Evolutionary conservation across 2,797 vertebrate species (phyloP).

Genomic region (Spondyliosoma cantharus): DNA sequence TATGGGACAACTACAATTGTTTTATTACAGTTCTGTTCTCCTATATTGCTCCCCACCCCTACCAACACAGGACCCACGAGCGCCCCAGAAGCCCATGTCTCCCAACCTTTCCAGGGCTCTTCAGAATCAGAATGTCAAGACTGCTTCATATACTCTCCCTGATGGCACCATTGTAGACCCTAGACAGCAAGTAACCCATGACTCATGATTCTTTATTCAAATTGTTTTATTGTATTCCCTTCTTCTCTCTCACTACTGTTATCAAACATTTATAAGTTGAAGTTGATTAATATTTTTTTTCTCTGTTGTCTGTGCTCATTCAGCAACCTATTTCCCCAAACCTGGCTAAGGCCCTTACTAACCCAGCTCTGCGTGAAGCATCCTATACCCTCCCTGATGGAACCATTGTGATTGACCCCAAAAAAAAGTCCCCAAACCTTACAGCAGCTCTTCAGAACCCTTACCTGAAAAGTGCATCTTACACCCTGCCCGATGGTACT

Average conservation of each 20-base stretch:
- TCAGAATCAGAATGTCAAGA: constrained; percentile 77
- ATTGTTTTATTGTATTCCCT: not conserved
- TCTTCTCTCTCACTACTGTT: not conserved
- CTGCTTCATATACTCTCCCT: constrained; percentile 82
- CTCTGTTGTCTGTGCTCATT: constrained; percentile 34
- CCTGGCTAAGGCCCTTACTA: constrained; percentile 78
- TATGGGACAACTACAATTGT: not conserved
- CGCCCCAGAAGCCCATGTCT: constrained; percentile 71
- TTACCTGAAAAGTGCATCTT: constrained; percentile 79
- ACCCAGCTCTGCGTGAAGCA: constrained; percentile 77
- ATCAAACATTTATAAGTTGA: not conserved
- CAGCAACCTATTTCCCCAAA: constrained; percentile 81
- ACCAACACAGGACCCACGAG: constrained; percentile 70
- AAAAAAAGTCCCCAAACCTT: constrained; percentile 78
- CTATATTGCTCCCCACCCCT: not conserved
- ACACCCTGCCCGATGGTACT: constrained; percentile 84
- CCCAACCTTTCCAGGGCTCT: constrained; percentile 82
- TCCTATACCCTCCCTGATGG: constrained; percentile 85
- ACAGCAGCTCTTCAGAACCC: constrained; percentile 81
- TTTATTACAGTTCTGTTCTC: constrained; percentile 3
- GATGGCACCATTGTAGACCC: constrained; percentile 80
- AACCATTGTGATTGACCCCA: constrained; percentile 80
- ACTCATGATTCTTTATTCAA: constrained; percentile 15
- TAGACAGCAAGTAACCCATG: constrained; percentile 72
- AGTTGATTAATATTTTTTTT: constrained; percentile 21